Percentiles rank a stretch among this genome's conserved stretches.
Evolutionary conservation across 2,797 vertebrate species (phyloP).

Genomic region (Toxotes lorentzi): DNA sequence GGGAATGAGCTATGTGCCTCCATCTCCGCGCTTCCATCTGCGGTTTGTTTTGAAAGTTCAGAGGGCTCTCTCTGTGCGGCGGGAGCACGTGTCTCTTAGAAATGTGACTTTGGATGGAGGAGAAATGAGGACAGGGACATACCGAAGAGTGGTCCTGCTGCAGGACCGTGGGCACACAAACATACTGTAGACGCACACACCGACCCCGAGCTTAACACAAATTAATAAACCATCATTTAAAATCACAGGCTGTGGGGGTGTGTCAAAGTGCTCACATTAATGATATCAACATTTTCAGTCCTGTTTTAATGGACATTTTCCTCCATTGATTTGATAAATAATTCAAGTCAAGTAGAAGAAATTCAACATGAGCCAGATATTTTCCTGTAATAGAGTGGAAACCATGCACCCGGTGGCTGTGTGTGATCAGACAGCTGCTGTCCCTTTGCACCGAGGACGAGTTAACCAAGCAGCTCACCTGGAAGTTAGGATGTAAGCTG

Average conservation of each 20-base stretch:
- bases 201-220: background rate
- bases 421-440: background rate
- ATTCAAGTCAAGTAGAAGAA: background rate
- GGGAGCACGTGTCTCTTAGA: conserved; percentile 38
- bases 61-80: background rate
- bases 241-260: background rate
- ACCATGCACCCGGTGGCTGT: background rate
- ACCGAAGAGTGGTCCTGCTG: background rate
- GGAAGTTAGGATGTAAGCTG: too few relatives aligned
- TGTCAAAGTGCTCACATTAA: background rate
- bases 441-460: too few relatives aligned
- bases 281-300: background rate
- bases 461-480: too few relatives aligned
- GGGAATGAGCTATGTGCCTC: conserved; percentile 16
- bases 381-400: background rate
- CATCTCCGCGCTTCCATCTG: conserved; percentile 20
- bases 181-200: background rate
- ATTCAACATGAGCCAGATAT: background rate
- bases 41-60: conserved; percentile 61
- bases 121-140: conserved; percentile 20
- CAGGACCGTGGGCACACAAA: background rate
- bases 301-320: background rate
- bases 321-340: background rate
- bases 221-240: background rate
- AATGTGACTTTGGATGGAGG: conserved; percentile 53